These are phyloP conservation scores for Microhierax caerulescens DNA, from an alignment of 2,797 vertebrate genomes.

Conservation along the genomic window DNA sequence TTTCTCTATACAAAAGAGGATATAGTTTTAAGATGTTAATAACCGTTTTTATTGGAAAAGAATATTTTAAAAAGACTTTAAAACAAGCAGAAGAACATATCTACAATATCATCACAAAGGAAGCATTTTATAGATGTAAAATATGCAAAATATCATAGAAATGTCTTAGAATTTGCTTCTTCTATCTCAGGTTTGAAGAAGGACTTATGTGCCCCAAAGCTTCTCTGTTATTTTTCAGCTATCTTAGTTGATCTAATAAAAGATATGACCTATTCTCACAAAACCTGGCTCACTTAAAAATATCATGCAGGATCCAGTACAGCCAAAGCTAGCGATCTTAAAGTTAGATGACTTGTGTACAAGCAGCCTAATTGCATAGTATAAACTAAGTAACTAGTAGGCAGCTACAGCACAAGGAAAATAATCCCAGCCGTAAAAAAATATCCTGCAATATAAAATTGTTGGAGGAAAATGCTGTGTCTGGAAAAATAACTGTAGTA, in stretches of 20 bases:
- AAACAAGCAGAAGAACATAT: background rate
- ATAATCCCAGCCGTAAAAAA: background rate
- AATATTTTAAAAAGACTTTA: background rate
- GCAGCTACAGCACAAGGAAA: background rate
- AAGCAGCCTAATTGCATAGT: background rate
- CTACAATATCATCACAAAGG: background rate
- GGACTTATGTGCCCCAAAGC: background rate
- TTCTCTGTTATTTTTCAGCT: background rate
- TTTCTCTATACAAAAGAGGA: background rate
- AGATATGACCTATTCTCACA: background rate
- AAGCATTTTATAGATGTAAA: background rate
- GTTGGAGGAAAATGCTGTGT: background rate
- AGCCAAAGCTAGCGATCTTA: background rate
- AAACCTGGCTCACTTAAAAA: background rate
- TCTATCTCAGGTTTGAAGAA: background rate
- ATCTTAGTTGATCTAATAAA: background rate
- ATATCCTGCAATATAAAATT: background rate
- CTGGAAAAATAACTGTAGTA: background rate
- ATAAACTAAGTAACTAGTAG: background rate
- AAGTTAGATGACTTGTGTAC: background rate
- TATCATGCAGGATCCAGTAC: background rate
- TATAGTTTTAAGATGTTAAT: background rate
- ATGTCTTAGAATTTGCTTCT: background rate
- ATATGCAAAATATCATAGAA: slow-evolving; percentile 5
- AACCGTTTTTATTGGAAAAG: background rate